Evolutionary conservation across 2,797 vertebrate species (phyloP).

Genomic region (Semaprochilodus insignis): DNA sequence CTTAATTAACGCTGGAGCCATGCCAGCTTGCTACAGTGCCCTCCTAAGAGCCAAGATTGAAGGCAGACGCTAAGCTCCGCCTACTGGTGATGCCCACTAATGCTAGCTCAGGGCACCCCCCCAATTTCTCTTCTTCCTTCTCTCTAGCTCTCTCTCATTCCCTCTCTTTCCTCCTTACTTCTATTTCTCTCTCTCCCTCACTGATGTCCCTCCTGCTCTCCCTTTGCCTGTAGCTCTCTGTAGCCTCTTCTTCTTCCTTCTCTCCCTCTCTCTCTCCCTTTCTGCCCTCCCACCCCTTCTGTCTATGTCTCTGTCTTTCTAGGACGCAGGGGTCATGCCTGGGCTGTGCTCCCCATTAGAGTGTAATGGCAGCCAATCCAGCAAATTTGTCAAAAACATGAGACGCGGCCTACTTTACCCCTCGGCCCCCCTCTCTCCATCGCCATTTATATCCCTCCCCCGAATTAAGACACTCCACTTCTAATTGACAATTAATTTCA

Average conservation of each 20-base stretch:
- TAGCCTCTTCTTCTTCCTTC: not conserved
- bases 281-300: conserved; percentile 52
- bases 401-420: conserved; percentile 57
- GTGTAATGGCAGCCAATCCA: conserved; percentile 77
- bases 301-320: conserved; percentile 71
- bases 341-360: conserved; percentile 82
- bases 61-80: conserved; percentile 68
- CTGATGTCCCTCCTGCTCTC: conserved; percentile 66
- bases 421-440: conserved; percentile 64
- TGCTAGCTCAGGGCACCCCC: conserved; percentile 61
- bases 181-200: conserved; percentile 70
- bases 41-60: conserved; percentile 80
- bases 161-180: conserved; percentile 62
- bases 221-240: not conserved
- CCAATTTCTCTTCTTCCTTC: conserved; percentile 70
- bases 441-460: conserved; percentile 80
- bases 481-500: conserved; percentile 90
- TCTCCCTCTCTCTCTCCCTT: conserved; percentile 65
- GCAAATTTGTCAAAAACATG: conserved; percentile 54
- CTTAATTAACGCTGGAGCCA: conserved; percentile 82
- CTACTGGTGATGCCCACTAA: conserved; percentile 32
- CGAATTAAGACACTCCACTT: conserved; percentile 86
- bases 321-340: conserved; percentile 73
- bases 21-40: conserved; percentile 80
- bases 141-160: conserved; percentile 70